Conservation (phyloP, 2,888 invertebrate species). For the Drosophila fulvimacula region DNA sequence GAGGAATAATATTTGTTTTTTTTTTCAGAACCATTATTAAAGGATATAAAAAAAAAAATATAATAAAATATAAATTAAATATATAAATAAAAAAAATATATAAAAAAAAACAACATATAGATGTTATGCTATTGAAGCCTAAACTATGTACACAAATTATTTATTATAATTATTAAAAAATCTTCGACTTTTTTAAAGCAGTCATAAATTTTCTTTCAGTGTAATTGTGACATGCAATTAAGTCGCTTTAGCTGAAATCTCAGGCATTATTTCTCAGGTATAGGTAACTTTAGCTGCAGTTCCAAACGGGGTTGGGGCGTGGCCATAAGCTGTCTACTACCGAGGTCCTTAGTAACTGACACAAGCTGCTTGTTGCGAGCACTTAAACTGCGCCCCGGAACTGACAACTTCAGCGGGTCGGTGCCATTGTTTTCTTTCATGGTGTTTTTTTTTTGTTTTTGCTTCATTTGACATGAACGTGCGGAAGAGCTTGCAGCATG, state of each 20-base stretch:
- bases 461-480: conserved; percentile 76
- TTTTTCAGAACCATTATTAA: too few species aligned
- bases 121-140: too few species aligned
- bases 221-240: conserved; percentile 40
- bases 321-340: conserved; percentile 25
- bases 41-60: too few species aligned
- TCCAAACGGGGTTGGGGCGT: not conserved
- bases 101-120: too few species aligned
- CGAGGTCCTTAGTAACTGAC: conserved; percentile 48
- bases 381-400: conserved; percentile 57
- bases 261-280: conserved; percentile 28
- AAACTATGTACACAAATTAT: too few species aligned
- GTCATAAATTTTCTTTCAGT: conserved; percentile 24
- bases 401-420: conserved; percentile 46
- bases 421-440: conserved; percentile 56
- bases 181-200: not conserved
- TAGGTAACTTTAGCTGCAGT: conserved; percentile 22
- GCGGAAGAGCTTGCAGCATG: conserved; percentile 72
- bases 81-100: too few species aligned
- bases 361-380: conserved; percentile 55
- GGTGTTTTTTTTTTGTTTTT: not conserved
- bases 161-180: too few species aligned
- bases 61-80: too few species aligned
- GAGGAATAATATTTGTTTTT: too few species aligned
- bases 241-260: conserved; percentile 50